Conservation (phyloP, 2,888 invertebrate species). For the Pilophorus perplexus region DNA sequence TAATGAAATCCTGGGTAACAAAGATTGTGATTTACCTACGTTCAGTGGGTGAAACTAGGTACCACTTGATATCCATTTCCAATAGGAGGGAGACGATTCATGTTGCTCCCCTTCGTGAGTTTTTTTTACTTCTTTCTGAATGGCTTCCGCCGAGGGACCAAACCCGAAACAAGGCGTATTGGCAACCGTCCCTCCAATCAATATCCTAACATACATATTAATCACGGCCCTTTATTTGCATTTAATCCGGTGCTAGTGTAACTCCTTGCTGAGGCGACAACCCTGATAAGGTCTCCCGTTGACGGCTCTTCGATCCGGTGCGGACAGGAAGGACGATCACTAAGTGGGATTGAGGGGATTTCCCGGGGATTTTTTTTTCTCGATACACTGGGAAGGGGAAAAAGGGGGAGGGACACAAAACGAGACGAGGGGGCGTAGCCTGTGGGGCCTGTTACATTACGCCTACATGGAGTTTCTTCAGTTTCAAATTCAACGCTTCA, state of each 20-base stretch:
- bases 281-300: background rate
- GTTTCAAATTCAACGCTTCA: too few relatives aligned
- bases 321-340: background rate
- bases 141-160: too few relatives aligned
- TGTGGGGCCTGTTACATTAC: background rate
- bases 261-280: slow-evolving; percentile 1
- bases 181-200: slow-evolving; percentile 34
- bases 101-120: too few relatives aligned
- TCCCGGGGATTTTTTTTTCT: too few relatives aligned
- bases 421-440: background rate
- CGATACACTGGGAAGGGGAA: background rate
- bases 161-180: too few relatives aligned
- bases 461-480: too few relatives aligned
- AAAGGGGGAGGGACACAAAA: background rate
- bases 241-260: slow-evolving; percentile 13
- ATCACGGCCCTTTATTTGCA: slow-evolving; percentile 29
- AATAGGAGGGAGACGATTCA: too few relatives aligned
- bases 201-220: slow-evolving; percentile 29
- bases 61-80: too few relatives aligned
- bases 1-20: too few relatives aligned
- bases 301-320: background rate
- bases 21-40: too few relatives aligned
- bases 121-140: too few relatives aligned
- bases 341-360: background rate
- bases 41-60: too few relatives aligned